A percentile compares a stretch with the other conserved stretches of the same genome.
Evolutionary conservation across 2,113 vertebrate species (phyloP).

Genomic region (Zosterops pallidus): DNA sequence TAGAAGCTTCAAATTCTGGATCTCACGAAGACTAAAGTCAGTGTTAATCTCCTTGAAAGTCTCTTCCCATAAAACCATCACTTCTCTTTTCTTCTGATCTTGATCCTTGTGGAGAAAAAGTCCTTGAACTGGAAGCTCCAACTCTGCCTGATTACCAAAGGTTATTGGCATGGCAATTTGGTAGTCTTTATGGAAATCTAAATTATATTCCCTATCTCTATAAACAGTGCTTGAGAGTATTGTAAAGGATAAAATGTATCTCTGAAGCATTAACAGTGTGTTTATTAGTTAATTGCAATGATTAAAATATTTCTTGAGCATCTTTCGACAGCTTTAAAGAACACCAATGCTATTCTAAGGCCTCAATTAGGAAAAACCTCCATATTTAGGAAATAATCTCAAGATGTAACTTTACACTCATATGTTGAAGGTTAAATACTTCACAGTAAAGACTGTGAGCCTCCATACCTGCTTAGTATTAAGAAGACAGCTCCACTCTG

Average conservation of each 20-base stretch:
- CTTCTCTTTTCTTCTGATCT: not conserved
- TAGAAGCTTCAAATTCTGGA: not conserved
- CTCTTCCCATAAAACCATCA: not conserved
- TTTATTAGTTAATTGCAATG: not conserved
- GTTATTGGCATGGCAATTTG: not conserved
- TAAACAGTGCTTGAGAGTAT: not conserved
- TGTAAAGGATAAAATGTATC: not conserved
- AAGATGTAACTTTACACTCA: not conserved
- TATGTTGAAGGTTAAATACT: not conserved
- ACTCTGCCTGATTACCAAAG: not conserved
- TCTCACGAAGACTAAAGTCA: not conserved
- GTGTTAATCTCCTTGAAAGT: not conserved
- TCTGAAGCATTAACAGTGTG: not conserved
- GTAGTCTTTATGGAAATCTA: not conserved
- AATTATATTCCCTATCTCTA: not conserved
- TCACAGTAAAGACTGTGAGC: not conserved
- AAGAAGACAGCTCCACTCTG: not conserved
- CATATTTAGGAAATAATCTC: not conserved
- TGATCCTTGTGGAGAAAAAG: not conserved
- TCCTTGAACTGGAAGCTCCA: not conserved
- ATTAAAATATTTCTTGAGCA: not conserved
- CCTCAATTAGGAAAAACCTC: not conserved
- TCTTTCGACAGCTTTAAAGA: not conserved
- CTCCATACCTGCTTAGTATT: not conserved
- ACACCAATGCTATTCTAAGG: not conserved